phyloP scores from a whole-genome alignment of 2,113 vertebrate genomes.

The Corythaixoides concolor region DNA sequence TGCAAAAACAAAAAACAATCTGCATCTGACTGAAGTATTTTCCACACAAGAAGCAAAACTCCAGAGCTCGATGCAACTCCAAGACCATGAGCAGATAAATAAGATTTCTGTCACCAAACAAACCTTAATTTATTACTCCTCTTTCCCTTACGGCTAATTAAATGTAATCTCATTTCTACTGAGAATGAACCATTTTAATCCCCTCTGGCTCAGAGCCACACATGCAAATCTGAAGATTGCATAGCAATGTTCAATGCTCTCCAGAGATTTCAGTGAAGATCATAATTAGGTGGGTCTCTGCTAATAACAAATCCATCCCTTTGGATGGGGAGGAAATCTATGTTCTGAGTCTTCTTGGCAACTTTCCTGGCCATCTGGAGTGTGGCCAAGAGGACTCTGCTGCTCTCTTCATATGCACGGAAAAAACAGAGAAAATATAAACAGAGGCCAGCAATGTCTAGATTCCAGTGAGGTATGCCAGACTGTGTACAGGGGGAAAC shows the following conservation, averaged over 20 bases:
- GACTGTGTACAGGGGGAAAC: background rate
- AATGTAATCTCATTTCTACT: constrained; percentile 40
- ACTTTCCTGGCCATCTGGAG: constrained; percentile 20
- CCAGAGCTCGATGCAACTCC: background rate
- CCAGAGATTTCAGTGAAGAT: constrained; percentile 15
- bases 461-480: background rate
- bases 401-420: background rate
- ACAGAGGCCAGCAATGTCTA: background rate
- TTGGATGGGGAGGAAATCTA: constrained; percentile 19
- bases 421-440: background rate
- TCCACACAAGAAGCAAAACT: constrained; percentile 1
- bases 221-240: constrained; percentile 4
- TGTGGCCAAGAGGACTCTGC: background rate
- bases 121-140: constrained; percentile 7
- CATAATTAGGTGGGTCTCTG: background rate
- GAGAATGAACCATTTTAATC: constrained; percentile 30
- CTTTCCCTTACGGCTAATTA: background rate
- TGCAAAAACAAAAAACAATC: background rate
- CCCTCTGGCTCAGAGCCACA: constrained; percentile 21
- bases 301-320: constrained; percentile 42
- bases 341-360: constrained; percentile 31
- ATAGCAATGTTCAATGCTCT: background rate
- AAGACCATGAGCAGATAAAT: background rate
- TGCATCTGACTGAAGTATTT: constrained; percentile 1
- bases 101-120: constrained; percentile 29